Conservation (phyloP, 1,140 invertebrate genomes). For the Heliconius eleuchia region DNA sequence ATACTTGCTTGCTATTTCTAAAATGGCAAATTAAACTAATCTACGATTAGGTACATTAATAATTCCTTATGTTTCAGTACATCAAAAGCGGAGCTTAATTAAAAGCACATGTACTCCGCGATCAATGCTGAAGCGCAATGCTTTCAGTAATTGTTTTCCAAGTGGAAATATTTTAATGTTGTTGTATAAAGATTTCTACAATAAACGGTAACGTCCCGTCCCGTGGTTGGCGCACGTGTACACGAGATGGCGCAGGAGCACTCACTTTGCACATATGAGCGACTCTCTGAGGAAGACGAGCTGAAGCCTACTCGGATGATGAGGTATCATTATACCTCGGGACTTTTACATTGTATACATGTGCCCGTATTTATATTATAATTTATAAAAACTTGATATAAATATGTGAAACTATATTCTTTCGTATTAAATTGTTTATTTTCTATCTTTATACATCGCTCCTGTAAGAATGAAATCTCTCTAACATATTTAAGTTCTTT, state of each 20-base stretch:
- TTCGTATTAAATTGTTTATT: not conserved
- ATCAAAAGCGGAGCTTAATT: not conserved
- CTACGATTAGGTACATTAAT: too few relatives aligned
- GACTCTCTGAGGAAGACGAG: not conserved
- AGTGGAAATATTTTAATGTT: not conserved
- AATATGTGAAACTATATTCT: not conserved
- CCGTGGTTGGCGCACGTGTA: not conserved
- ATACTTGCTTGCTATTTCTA: too few relatives aligned
- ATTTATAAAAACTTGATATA: not conserved
- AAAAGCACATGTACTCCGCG: not conserved
- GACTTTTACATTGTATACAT: not conserved
- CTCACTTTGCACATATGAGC: not conserved
- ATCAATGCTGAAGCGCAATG: not conserved
- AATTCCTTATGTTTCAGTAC: too few relatives aligned
- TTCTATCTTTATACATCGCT: too few relatives aligned
- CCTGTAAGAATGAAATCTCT: too few relatives aligned
- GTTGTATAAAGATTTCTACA: not conserved
- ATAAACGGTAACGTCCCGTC: not conserved
- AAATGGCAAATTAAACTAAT: too few relatives aligned
- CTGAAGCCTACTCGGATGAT: not conserved
- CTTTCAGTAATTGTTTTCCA: not conserved
- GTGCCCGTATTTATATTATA: not conserved
- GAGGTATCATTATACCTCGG: not conserved
- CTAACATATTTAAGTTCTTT: too few relatives aligned
- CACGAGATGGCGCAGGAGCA: not conserved